Base-by-base conservation (phyloP, 2,113 vertebrate species). In the Girardinichthys multiradiatus region DNA sequence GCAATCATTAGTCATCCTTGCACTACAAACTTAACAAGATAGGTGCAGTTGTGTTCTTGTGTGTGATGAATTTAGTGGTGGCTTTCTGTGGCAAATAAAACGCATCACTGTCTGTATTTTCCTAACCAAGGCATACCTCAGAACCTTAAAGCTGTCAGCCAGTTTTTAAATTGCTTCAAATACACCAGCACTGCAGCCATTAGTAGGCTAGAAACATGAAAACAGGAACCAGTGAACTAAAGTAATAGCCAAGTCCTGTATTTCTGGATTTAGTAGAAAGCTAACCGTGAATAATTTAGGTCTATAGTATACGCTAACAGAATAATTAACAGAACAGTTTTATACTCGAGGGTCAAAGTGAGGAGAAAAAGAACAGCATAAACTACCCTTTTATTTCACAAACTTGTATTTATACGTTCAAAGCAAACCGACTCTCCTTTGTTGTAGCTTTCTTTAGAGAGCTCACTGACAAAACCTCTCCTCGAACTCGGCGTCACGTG, bases 51-150 rank as follows among this genome's bases (percentile, higher is more conserved):
- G 73, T 70, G 65, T 81, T 73, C 73, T 61, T 12, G 42, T 0
- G 42, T 0, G 67, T 77, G 63, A 68, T 70, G 24, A 19, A 61
- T 75, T 77, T 65, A 80, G 60, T 68, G 79, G 68, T 4, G 42
- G 80, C 73, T 85, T 83, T 80, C 68, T 74, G 68, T 86, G 78
- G n/a, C 15, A 27, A 15, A 76, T 64, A 72, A 78, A 63, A 31
- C 62, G 62, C 60, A 61, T 83, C 60, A 69, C 80, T 82, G 66
- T 89, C 75, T 31, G 69, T 82, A 83, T 92, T 88, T 92, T 92
- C 87, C 89, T 75, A 72, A 79, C 76, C 57, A 79, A 68, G 83
- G 71, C 4, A n/a, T 79, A 85, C 87, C 86, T 90, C 83, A 89
- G 69, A 86, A 24, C 59, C 82, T 86, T 19, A 61, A 78, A 70